These are phyloP conservation scores for Centropus unirufus DNA, from an alignment of 2,113 vertebrate genomes.

Conservation along the genomic window DNA sequence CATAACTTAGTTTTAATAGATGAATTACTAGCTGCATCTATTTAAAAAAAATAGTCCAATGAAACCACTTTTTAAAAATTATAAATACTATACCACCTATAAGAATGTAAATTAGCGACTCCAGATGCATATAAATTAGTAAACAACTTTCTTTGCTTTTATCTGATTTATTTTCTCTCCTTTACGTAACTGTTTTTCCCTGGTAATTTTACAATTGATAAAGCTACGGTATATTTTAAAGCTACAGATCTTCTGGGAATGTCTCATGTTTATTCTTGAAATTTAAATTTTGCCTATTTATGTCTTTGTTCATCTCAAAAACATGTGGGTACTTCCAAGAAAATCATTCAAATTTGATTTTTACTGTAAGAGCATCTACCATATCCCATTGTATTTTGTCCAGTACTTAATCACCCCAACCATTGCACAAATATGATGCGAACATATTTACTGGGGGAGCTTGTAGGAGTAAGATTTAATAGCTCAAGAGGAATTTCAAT, in stretches of 20 bases:
- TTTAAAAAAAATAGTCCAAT: neutral
- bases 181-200: neutral
- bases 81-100: neutral
- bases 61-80: neutral
- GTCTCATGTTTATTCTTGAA: neutral
- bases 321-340: neutral
- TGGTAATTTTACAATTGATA: neutral
- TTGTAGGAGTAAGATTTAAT: neutral
- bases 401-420: neutral
- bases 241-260: neutral
- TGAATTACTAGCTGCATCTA: neutral
- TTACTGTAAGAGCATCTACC: neutral
- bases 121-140: neutral
- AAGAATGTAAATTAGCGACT: neutral
- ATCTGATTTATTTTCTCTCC: neutral
- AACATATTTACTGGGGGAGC: neutral
- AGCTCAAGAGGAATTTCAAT: neutral
- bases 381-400: neutral
- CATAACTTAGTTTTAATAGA: neutral
- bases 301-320: neutral
- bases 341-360: neutral
- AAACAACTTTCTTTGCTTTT: neutral
- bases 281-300: neutral
- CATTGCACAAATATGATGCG: neutral
- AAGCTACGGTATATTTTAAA: neutral